phyloP scores from a whole-genome alignment of 2,888 invertebrate genomes.

The Tupiocoris notatus region DNA sequence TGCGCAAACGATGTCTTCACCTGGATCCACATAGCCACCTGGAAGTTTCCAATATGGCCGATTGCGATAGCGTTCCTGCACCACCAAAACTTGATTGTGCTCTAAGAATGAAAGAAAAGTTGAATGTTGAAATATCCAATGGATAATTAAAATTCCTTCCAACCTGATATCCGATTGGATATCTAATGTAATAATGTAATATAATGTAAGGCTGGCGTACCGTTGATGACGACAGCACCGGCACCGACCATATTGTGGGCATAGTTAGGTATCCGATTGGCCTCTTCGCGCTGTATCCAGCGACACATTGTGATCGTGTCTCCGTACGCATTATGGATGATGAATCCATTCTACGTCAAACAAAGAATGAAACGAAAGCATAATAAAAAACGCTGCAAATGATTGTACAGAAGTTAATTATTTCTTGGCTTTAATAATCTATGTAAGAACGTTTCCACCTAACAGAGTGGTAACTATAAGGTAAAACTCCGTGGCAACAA shows the following conservation, averaged over 20 bases:
- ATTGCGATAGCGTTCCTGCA: constrained; percentile 68
- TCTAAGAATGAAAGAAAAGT: no score
- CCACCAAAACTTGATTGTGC: constrained; percentile 66
- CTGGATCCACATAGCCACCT: constrained; percentile 85
- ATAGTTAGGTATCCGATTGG: constrained; percentile 69
- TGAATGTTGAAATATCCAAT: no score
- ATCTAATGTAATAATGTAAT: no score
- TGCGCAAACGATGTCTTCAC: constrained; percentile 79
- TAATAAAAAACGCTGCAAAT: no score
- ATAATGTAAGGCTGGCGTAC: constrained; percentile 56
- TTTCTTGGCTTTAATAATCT: no score
- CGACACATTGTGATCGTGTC: constrained; percentile 76
- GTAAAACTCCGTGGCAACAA: no score
- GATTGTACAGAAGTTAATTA: no score
- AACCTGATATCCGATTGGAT: no score
- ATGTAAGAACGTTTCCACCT: no score
- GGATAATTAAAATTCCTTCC: no score
- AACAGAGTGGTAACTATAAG: no score
- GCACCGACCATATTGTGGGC: constrained; percentile 81
- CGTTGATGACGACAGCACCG: constrained; percentile 81
- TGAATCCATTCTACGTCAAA: constrained; percentile 77
- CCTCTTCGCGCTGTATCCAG: constrained; percentile 69
- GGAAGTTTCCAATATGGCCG: constrained; percentile 81
- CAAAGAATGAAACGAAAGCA: no score
- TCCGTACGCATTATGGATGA: constrained; percentile 81